phyloP scores from a whole-genome alignment of 2,888 invertebrate species.

The Dioctria linearis region DNA sequence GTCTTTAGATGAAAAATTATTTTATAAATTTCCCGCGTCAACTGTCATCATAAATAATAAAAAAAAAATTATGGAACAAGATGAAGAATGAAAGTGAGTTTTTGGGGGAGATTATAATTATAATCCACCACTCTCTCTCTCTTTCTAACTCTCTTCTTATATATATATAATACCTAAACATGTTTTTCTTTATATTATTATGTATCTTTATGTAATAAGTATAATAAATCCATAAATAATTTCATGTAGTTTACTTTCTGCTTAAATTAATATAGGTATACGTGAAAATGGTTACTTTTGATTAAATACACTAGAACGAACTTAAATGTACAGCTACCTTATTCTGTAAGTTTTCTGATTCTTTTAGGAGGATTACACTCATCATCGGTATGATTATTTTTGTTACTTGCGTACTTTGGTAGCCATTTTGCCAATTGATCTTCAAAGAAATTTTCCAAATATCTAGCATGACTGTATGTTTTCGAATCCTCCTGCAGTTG shows the following conservation, averaged over 20 bases:
- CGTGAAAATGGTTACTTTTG: background rate
- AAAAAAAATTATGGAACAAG: background rate
- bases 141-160: background rate
- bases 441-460: constrained; percentile 89
- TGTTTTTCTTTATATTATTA: background rate
- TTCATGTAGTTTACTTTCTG: background rate
- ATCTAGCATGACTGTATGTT: constrained; percentile 84
- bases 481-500: constrained; percentile 79
- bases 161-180: background rate
- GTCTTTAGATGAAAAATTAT: constrained; percentile 26
- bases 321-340: background rate
- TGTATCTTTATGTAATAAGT: constrained; percentile 3
- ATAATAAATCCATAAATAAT: constrained; percentile 5
- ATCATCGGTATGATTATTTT: constrained; percentile 61
- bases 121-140: background rate
- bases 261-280: background rate
- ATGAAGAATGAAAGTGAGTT: no score
- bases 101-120: background rate
- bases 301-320: background rate
- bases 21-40: background rate
- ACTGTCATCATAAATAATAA: background rate
- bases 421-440: constrained; percentile 86
- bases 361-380: constrained; percentile 68
- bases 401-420: constrained; percentile 75
- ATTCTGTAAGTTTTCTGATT: constrained; percentile 62